A percentile compares a stretch with the other conserved stretches of the same genome.
Evolutionary conservation across 1,140 invertebrate genomes (phyloP).

Genomic region (Aphis craccivora): DNA sequence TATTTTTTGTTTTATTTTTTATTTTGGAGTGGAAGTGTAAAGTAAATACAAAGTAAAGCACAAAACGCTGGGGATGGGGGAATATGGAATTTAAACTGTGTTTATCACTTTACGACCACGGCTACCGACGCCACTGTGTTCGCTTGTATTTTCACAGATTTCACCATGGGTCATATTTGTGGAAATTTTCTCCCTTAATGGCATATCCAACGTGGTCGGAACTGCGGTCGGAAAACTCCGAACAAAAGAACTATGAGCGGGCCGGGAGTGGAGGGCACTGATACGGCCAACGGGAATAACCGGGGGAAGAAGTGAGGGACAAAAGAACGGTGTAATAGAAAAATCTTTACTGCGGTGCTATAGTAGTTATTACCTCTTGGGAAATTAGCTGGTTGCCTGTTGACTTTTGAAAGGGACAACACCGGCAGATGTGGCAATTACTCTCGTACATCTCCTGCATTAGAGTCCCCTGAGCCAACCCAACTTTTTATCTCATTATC

Average conservation of each 20-base stretch:
- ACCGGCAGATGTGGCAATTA: conserved; percentile 53
- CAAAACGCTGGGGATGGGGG: neutral
- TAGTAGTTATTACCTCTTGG: conserved; percentile 56
- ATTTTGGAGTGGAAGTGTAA: neutral
- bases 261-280: neutral
- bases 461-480: conserved; percentile 50
- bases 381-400: conserved; percentile 57
- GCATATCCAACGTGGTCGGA: conserved; percentile 18
- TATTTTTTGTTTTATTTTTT: neutral
- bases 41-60: neutral
- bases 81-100: conserved; percentile 25
- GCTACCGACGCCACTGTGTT: neutral
- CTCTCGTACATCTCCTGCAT: conserved; percentile 49
- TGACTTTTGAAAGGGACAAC: conserved; percentile 57
- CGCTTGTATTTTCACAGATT: conserved; percentile 25
- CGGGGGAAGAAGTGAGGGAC: neutral
- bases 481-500: conserved; percentile 56
- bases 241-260: conserved; percentile 33
- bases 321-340: conserved; percentile 55
- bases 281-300: neutral
- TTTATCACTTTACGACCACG: conserved; percentile 40
- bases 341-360: conserved; percentile 41
- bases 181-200: conserved; percentile 25
- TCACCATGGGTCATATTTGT: conserved; percentile 32
- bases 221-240: conserved; percentile 21